phyloP scores from a whole-genome alignment of 2,888 invertebrate genomes.

The Scrobipalpa costella region DNA sequence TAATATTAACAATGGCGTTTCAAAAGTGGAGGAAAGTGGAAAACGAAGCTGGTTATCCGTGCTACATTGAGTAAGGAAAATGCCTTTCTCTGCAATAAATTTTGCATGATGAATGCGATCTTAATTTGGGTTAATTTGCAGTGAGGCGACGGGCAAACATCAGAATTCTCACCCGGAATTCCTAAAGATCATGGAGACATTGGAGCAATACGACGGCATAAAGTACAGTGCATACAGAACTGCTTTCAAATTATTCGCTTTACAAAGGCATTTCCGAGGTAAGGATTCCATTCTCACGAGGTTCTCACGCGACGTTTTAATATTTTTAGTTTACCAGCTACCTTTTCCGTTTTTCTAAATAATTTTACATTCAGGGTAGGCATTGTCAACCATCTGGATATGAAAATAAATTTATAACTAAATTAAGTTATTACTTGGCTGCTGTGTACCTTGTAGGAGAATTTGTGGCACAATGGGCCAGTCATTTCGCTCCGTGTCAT shows the following conservation, averaged over 20 bases:
- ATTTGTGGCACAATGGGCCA: too few relatives aligned
- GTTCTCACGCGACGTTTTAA: too few relatives aligned
- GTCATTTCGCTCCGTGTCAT: too few relatives aligned
- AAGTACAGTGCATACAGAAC: constrained; percentile 89
- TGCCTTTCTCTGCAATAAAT: constrained; percentile 49
- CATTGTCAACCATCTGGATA: too few relatives aligned
- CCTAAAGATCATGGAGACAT: constrained; percentile 75
- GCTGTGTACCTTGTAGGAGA: too few relatives aligned
- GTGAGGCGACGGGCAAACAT: constrained; percentile 72
- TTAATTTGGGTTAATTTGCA: constrained; percentile 42
- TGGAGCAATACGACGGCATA: constrained; percentile 85
- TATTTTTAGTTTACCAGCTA: too few relatives aligned
- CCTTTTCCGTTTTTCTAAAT: too few relatives aligned
- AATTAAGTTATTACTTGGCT: too few relatives aligned
- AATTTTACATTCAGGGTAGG: too few relatives aligned
- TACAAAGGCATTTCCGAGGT: constrained; percentile 83
- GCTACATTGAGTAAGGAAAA: constrained; percentile 79
- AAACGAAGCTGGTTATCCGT: constrained; percentile 82
- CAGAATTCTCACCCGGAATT: constrained; percentile 83
- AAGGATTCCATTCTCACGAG: constrained; percentile 30
- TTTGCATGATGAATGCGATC: constrained; percentile 10
- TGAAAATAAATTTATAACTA: too few relatives aligned
- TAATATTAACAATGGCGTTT: constrained; percentile 48
- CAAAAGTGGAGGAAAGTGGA: constrained; percentile 80
- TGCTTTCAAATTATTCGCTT: constrained; percentile 83